Percentiles rank a stretch among this genome's conserved stretches.
Evolutionary conservation across 2,113 vertebrate species (phyloP).

Genomic region (Campylomormyrus tamandua): DNA sequence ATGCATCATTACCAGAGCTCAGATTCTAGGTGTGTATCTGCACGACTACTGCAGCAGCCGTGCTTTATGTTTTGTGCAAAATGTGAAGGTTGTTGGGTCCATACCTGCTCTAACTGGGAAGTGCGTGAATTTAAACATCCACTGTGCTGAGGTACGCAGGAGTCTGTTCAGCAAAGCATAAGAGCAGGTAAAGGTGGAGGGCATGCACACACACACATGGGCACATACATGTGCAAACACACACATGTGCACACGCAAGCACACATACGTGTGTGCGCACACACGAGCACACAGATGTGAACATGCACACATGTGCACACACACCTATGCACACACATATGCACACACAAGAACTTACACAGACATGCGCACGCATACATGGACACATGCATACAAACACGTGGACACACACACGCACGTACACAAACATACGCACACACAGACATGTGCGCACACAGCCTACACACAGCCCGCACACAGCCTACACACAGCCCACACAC

Average conservation of each 20-base stretch:
- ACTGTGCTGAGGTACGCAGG: background rate
- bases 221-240: background rate
- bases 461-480: no score
- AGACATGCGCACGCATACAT: no score
- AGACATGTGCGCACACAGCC: no score
- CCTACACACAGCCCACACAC: no score
- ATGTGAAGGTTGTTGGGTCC: background rate
- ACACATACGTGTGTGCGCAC: no score
- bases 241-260: background rate
- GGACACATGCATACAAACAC: no score
- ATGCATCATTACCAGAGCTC: background rate
- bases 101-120: background rate
- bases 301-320: background rate
- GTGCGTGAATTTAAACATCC: background rate
- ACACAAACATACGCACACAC: no score
- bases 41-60: background rate
- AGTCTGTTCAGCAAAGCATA: background rate
- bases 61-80: background rate
- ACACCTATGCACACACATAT: no score
- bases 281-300: no score
- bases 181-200: no score
- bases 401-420: no score
- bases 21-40: background rate
- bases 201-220: background rate
- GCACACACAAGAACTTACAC: background rate